These are phyloP conservation scores for Hystrix cristata DNA, from an alignment of 2,113 vertebrate genomes.

Conservation along the genomic window DNA sequence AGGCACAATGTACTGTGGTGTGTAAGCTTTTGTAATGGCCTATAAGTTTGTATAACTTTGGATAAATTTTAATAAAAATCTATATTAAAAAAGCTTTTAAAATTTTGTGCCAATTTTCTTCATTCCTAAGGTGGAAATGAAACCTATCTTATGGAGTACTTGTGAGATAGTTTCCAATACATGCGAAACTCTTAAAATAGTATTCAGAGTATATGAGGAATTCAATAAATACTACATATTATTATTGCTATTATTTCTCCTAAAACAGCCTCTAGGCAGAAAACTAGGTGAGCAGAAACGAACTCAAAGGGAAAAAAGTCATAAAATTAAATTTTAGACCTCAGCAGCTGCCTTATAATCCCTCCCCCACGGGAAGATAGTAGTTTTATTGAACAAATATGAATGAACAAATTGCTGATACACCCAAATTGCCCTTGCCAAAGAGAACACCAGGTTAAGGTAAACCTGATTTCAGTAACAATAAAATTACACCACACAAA, in stretches of 20 bases:
- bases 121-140: background rate
- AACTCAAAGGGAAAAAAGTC: background rate
- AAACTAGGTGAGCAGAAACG: background rate
- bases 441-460: background rate
- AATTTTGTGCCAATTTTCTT: background rate
- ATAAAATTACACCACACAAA: background rate
- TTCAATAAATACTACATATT: background rate
- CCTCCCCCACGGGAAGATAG: background rate
- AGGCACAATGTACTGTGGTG: no score
- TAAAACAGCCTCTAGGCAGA: background rate
- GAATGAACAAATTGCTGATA: background rate
- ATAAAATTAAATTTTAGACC: slow-evolving; percentile 38
- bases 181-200: background rate
- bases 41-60: no score
- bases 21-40: no score
- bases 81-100: background rate
- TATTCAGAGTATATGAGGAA: background rate
- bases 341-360: background rate
- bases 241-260: background rate
- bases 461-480: background rate
- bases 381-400: slow-evolving; percentile 18
- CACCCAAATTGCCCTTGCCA: background rate
- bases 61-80: no score
- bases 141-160: background rate
- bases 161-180: background rate